phyloP scores from a whole-genome alignment of 2,888 invertebrate genomes.

The Penaeus monodon region DNA sequence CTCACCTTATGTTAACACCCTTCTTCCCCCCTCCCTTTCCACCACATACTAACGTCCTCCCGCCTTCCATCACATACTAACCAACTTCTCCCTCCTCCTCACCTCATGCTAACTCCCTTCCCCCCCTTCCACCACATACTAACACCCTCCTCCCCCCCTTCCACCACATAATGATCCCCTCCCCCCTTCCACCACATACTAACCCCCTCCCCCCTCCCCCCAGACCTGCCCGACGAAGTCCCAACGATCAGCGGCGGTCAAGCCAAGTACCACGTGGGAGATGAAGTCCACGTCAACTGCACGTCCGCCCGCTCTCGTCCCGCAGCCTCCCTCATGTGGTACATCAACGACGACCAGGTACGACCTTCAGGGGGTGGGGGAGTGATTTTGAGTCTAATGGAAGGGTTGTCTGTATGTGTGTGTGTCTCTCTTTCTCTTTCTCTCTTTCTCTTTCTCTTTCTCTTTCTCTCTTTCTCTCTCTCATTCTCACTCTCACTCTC shows the following conservation, averaged over 20 bases:
- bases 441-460: too few species aligned
- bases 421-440: too few species aligned
- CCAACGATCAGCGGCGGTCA: slow-evolving; percentile 55
- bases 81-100: too few species aligned
- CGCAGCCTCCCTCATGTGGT: slow-evolving; percentile 62
- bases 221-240: slow-evolving; percentile 58
- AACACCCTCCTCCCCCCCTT: background rate
- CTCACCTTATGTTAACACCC: background rate
- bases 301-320: slow-evolving; percentile 57
- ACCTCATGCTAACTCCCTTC: background rate
- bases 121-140: background rate
- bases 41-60: background rate
- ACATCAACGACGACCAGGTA: slow-evolving; percentile 61
- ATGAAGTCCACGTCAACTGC: slow-evolving; percentile 60
- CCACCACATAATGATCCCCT: too few species aligned
- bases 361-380: background rate
- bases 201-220: background rate
- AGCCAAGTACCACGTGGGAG: slow-evolving; percentile 57
- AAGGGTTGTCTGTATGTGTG: background rate
- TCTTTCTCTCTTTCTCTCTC: too few species aligned
- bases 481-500: too few species aligned
- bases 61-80: background rate
- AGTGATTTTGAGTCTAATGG: background rate
- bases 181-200: background rate
- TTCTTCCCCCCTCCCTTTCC: too few species aligned